These are phyloP conservation scores for Alauda arvensis DNA, from an alignment of 2,797 vertebrate genomes.

Conservation along the genomic window DNA sequence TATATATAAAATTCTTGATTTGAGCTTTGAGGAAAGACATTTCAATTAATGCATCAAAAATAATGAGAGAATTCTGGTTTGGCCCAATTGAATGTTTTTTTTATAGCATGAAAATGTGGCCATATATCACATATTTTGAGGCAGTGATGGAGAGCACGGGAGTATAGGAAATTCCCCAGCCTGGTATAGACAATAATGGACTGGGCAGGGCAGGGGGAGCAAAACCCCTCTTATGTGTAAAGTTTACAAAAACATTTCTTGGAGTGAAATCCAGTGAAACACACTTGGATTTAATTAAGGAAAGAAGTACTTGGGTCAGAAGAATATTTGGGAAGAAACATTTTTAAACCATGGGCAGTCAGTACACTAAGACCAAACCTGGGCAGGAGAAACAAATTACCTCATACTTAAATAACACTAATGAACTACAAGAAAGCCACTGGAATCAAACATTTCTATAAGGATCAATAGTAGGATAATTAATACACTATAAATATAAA, in stretches of 20 bases:
- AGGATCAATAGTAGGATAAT: neutral
- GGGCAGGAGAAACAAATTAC: neutral
- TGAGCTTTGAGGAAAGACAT: neutral
- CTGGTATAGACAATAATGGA: neutral
- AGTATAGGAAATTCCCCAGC: neutral
- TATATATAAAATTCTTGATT: neutral
- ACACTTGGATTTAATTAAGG: neutral
- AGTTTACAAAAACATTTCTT: neutral
- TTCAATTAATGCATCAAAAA: neutral
- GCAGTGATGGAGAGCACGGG: rapidly evolving
- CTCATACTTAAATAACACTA: neutral
- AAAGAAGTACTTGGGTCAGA: neutral
- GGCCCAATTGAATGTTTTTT: neutral
- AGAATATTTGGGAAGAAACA: neutral
- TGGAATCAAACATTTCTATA: neutral
- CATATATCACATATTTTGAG: neutral
- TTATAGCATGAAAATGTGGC: neutral
- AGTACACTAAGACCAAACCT: neutral
- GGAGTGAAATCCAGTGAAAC: neutral
- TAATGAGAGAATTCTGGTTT: neutral
- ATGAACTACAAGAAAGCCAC: neutral
- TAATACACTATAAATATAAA: neutral
- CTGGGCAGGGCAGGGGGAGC: neutral
- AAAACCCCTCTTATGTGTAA: neutral
- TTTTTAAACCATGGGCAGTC: neutral